Evolutionary conservation across 2,797 vertebrate species (phyloP).

Genomic region (Oreortyx pictus): DNA sequence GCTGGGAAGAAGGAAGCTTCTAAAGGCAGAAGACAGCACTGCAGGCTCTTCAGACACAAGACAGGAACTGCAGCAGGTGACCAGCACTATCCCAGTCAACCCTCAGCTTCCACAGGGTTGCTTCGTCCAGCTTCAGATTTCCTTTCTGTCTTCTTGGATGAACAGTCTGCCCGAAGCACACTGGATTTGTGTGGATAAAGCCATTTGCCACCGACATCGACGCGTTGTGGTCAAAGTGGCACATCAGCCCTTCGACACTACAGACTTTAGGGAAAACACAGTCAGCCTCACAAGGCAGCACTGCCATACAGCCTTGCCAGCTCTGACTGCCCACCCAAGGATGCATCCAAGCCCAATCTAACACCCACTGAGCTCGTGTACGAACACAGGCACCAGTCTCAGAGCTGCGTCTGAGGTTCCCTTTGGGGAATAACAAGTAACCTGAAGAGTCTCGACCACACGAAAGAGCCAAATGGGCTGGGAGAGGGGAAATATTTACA

Average conservation of each 20-base stretch:
- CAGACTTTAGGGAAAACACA: not conserved
- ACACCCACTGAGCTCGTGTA: not conserved
- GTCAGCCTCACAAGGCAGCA: not conserved
- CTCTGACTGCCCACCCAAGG: not conserved
- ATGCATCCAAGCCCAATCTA: not conserved
- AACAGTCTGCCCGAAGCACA: not conserved
- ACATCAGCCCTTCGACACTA: constrained; percentile 9
- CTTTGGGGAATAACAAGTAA: not conserved
- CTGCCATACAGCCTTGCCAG: not conserved
- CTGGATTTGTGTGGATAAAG: not conserved
- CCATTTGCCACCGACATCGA: not conserved
- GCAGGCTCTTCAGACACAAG: not conserved
- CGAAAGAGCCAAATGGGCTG: not conserved
- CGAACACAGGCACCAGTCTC: not conserved
- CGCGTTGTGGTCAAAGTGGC: not conserved
- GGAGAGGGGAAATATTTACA: constrained; percentile 61
- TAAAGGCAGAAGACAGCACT: constrained; percentile 1
- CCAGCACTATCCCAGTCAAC: not conserved
- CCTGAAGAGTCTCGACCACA: not conserved
- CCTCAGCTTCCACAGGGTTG: not conserved
- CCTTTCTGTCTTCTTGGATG: not conserved
- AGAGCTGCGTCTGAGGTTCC: not conserved
- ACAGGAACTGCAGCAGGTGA: not conserved
- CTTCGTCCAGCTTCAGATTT: not conserved
- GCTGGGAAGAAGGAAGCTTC: not conserved